phyloP scores from a whole-genome alignment of 1,140 invertebrate genomes.

The Lordiphosa collinella region DNA sequence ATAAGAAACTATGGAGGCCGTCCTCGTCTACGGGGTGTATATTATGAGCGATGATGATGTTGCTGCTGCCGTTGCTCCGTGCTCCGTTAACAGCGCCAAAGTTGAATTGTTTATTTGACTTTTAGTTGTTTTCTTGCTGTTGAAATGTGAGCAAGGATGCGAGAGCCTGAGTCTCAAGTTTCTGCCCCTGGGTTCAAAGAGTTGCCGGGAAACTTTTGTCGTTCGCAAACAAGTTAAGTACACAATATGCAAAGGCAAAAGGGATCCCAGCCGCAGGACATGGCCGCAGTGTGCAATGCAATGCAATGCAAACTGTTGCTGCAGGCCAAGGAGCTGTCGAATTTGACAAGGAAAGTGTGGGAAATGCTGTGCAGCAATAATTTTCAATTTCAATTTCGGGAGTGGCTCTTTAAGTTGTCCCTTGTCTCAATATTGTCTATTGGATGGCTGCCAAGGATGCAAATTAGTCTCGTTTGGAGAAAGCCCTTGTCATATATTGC shows the following conservation, averaged over 20 bases:
- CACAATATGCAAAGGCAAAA: conserved; percentile 41
- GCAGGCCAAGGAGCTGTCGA: conserved; percentile 14
- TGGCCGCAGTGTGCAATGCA: conserved; percentile 31
- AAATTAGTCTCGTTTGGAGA: conserved; percentile 29
- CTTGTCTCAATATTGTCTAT: background rate
- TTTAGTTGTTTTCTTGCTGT: conserved; percentile 72
- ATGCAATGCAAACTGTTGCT: conserved; percentile 46
- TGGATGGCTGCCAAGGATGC: conserved; percentile 41
- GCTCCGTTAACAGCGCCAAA: conserved; percentile 65
- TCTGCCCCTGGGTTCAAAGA: conserved; percentile 53
- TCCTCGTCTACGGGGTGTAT: too few relatives aligned
- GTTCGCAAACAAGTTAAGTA: conserved; percentile 48
- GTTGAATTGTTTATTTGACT: conserved; percentile 78
- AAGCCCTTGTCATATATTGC: conserved; percentile 33
- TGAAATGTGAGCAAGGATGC: conserved; percentile 51
- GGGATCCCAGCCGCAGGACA: conserved; percentile 23
- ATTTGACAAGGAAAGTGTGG: background rate
- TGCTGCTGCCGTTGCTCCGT: conserved; percentile 16
- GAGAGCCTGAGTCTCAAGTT: conserved; percentile 38
- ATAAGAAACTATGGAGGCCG: conserved; percentile 61
- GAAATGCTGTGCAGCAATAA: background rate
- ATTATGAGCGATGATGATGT: conserved; percentile 1
- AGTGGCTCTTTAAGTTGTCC: too few relatives aligned
- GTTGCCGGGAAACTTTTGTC: conserved; percentile 36
- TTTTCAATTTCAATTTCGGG: background rate